Evolutionary conservation across 1,140 invertebrate species (phyloP).

Genomic region (Drosophila sp.): DNA sequence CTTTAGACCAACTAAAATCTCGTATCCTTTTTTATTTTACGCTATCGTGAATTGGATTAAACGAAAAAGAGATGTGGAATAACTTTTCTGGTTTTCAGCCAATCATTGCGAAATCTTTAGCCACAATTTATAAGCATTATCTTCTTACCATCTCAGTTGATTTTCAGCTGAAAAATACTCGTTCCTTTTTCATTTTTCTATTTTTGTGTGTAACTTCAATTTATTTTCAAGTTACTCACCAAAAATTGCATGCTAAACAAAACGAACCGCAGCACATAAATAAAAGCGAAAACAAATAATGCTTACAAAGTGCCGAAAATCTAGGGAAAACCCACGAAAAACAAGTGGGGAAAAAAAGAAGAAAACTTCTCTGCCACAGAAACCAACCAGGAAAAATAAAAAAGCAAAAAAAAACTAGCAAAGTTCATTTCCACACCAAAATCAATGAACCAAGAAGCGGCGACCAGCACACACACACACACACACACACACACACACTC

Average conservation of each 20-base stretch:
- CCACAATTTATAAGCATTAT: conserved; percentile 5
- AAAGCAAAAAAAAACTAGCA: conserved; percentile 58
- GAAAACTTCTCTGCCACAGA: conserved; percentile 36
- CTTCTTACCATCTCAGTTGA: background rate
- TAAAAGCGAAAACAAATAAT: conserved; percentile 77
- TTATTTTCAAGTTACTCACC: conserved; percentile 34
- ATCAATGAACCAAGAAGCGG: conserved; percentile 69
- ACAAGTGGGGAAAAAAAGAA: conserved; percentile 23
- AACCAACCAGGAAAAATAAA: conserved; percentile 25
- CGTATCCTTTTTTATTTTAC: too few relatives aligned
- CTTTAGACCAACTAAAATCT: too few relatives aligned
- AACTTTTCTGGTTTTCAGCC: too few relatives aligned
- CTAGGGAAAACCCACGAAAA: conserved; percentile 60
- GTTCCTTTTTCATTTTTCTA: background rate
- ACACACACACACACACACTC: conserved; percentile 17
- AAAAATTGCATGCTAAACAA: conserved; percentile 69
- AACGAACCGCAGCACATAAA: conserved; percentile 64
- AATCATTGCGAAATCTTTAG: conserved; percentile 1
- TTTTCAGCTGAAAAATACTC: conserved; percentile 2
- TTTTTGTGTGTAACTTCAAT: conserved; percentile 25
- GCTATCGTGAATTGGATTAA: too few relatives aligned
- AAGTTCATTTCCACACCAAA: conserved; percentile 80
- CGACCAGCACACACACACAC: conserved; percentile 52
- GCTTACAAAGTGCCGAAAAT: conserved; percentile 75
- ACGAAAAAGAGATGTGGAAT: too few relatives aligned